Evolutionary conservation across 1,140 invertebrate species (phyloP), one percentile per base, ranked within the genome.

Genomic region (Tribolium castaneum): DNA sequence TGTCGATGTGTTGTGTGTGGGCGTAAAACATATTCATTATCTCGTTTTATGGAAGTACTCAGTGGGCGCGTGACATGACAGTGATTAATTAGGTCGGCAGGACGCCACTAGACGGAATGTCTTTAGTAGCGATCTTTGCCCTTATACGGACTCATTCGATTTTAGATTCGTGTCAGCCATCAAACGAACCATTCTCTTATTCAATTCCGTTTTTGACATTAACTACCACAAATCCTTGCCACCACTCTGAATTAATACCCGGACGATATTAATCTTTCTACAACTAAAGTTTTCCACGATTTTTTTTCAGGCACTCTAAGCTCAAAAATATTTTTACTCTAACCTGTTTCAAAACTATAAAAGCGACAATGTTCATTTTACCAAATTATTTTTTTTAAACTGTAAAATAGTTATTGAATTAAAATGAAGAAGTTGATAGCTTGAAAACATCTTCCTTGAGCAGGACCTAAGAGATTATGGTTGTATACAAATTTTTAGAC

Each of bases 1-100:
- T 66, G 59, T 66, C 59, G 59, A 66, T 66, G 34, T 54, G 22
- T 54, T 49, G 25, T 19, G n/a, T 51, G 74, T 76, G 35, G 56
- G 56, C 74, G 74, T 62, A 76, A 76, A 76, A 76, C 74, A 76
- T 76, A 76, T 76, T 66, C 49, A 76, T 76, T 76, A 76, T 76
- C 74, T 62, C 30, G 35, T 76, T 73, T 76, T 76, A 76, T 76
- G 45, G 52, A 76, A 76, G 74, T 76, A 66, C 54, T 76, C 74
- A 39, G 39, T 59, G 50, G 73, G 52, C 54, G 54, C 70, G 54
- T 76, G 74, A 76, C 74, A 66, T 62, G 74, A 76, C 74, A 39
- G 25, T 76, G 74, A 76, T 76, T 76, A 76, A 76, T 76, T 62
- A 51, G 54, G 45, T 49, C 74, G 54, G 13, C 52, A 51, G 45